phyloP scores from a whole-genome alignment of 2,113 vertebrate species.

The Aegithalos caudatus region DNA sequence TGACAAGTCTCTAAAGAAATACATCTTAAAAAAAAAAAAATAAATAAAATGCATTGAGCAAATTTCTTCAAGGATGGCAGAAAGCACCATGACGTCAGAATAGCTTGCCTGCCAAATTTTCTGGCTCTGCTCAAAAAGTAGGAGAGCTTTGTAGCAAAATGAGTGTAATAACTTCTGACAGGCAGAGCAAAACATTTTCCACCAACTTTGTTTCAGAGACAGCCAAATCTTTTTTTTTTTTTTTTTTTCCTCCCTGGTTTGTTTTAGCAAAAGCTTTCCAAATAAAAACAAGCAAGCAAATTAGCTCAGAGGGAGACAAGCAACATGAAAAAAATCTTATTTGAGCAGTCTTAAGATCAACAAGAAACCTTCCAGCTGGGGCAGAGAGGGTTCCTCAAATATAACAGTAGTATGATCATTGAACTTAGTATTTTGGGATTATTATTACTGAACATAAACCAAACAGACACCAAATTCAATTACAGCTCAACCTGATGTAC shows the following conservation, averaged over 20 bases:
- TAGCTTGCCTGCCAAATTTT: background rate
- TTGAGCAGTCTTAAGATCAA: background rate
- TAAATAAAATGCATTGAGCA: background rate
- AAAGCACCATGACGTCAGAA: background rate
- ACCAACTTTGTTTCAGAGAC: background rate
- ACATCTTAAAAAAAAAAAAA: background rate
- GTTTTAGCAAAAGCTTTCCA: background rate
- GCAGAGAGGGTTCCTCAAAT: background rate
- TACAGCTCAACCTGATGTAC: background rate
- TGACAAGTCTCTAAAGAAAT: background rate
- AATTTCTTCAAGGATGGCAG: background rate
- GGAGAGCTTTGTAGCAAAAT: constrained; percentile 2
- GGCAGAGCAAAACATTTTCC: constrained; percentile 13
- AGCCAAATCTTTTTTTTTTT: background rate
- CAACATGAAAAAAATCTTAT: background rate
- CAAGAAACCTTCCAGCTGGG: background rate
- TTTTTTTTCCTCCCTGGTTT: background rate
- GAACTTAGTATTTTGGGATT: background rate
- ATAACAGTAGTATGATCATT: background rate
- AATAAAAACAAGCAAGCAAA: constrained; percentile 13
- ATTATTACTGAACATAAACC: background rate
- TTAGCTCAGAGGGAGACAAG: background rate
- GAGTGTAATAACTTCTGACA: constrained; percentile 5
- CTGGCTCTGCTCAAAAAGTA: background rate
- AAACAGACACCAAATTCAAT: background rate